Conservation (phyloP, 2,113 vertebrate species). For the Gasterosteus aculeatus region DNA sequence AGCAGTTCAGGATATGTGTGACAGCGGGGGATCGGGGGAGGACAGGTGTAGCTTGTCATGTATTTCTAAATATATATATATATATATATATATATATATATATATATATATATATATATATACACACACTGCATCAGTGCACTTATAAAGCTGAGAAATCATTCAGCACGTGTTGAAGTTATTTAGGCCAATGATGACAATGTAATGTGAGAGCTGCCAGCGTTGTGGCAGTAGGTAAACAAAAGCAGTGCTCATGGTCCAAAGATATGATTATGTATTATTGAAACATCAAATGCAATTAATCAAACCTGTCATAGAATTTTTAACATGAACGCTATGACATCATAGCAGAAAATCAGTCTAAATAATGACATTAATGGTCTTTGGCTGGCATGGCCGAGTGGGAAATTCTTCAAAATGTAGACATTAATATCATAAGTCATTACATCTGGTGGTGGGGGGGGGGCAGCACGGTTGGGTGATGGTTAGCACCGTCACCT, state of each 20-base stretch:
- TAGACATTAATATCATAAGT: not conserved
- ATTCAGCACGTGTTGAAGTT: not conserved
- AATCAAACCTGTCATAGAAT: not conserved
- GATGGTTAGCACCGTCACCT: too few species aligned
- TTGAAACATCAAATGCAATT: not conserved
- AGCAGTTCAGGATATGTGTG: not conserved
- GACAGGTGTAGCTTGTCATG: conserved; percentile 3
- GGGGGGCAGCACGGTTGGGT: too few species aligned
- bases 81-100: too few species aligned
- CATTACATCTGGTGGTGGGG: not conserved
- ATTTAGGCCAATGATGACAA: not conserved
- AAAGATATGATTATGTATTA: not conserved
- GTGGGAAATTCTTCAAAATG: not conserved
- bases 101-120: not conserved
- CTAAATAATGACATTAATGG: not conserved
- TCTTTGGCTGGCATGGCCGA: not conserved
- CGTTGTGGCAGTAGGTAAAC: not conserved
- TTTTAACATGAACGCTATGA: not conserved
- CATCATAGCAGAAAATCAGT: not conserved
- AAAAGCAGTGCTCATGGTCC: not conserved
- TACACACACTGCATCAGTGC: not conserved
- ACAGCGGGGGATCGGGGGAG: not conserved
- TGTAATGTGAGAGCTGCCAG: not conserved
- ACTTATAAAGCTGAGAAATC: conserved; percentile 10
- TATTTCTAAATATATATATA: conserved; percentile 30